Conservation (phyloP, 2,113 vertebrate species). For the Lota lota region DNA sequence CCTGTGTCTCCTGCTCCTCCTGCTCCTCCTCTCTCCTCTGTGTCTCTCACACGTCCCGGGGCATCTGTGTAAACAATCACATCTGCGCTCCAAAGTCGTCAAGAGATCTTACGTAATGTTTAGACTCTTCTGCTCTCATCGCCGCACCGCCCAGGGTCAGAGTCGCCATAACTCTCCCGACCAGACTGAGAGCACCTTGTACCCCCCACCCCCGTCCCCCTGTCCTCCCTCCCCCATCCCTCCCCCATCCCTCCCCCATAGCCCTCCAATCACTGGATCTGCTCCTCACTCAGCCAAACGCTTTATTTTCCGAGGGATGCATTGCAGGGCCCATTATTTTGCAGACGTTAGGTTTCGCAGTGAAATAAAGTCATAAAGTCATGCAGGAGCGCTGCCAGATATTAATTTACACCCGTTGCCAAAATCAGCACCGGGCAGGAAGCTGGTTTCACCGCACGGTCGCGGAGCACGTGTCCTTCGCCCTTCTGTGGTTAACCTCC, state of each 20-base stretch:
- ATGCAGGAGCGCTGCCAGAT: constrained; percentile 50
- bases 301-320: constrained; percentile 36
- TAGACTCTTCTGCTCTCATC: constrained; percentile 50
- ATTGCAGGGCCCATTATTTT: constrained; percentile 12
- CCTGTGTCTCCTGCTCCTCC: not conserved
- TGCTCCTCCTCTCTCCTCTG: not conserved
- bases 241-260: constrained; percentile 31
- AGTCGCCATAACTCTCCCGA: constrained; percentile 52
- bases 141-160: constrained; percentile 43
- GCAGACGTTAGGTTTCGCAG: constrained; percentile 47
- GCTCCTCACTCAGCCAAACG: constrained; percentile 24
- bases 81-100: constrained; percentile 53
- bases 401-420: constrained; percentile 57
- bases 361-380: constrained; percentile 48
- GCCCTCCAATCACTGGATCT: constrained; percentile 25
- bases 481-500: no score
- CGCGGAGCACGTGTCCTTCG: constrained; percentile 24
- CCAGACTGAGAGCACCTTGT: constrained; percentile 50
- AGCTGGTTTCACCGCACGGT: constrained; percentile 46
- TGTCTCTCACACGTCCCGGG: constrained; percentile 8
- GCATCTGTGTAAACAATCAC: constrained; percentile 65
- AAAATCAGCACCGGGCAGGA: constrained; percentile 52
- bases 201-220: constrained; percentile 45
- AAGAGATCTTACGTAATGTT: constrained; percentile 63
- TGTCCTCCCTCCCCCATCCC: no score